Percentiles rank a stretch among this genome's conserved stretches.
Evolutionary conservation across 2,888 invertebrate genomes (phyloP).

Genomic region (Ichneumon xanthorius): DNA sequence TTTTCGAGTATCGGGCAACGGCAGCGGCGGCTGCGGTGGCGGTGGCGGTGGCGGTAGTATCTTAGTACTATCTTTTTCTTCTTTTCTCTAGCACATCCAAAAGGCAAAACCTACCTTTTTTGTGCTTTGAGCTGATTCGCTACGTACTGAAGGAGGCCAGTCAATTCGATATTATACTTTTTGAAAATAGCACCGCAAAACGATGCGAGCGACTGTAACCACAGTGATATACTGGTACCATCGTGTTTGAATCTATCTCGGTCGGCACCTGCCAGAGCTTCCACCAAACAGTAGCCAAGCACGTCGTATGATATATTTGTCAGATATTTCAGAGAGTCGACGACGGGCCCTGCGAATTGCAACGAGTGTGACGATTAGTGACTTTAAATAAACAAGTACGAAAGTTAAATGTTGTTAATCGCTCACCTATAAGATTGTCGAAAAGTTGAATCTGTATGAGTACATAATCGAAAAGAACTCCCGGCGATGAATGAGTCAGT

Average conservation of each 20-base stretch:
- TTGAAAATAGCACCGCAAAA: slow-evolving; percentile 99
- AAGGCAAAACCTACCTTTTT: slow-evolving; percentile 90
- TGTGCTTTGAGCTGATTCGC: slow-evolving; percentile 98
- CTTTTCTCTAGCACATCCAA: slow-evolving; percentile 46
- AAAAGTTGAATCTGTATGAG: slow-evolving; percentile 95
- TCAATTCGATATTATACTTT: slow-evolving; percentile 98
- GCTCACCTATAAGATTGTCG: slow-evolving; percentile 93
- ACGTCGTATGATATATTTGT: slow-evolving; percentile 98
- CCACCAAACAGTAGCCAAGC: slow-evolving; percentile 97
- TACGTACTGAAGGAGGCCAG: slow-evolving; percentile 97
- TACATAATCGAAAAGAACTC: slow-evolving; percentile 98
- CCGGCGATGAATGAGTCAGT: slow-evolving; percentile 97
- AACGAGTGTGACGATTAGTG: background rate
- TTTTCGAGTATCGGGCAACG: background rate
- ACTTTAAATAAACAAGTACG: slow-evolving; percentile 13
- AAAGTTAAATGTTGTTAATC: slow-evolving; percentile 13
- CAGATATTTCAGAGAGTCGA: slow-evolving; percentile 98
- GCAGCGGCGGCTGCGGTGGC: background rate
- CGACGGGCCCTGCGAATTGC: slow-evolving; percentile 90
- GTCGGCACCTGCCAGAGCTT: slow-evolving; percentile 93
- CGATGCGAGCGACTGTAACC: slow-evolving; percentile 97
- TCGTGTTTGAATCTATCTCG: slow-evolving; percentile 93
- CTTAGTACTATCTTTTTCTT: slow-evolving; percentile 37
- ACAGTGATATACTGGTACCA: slow-evolving; percentile 96
- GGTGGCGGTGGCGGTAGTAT: background rate